Conservation (phyloP, 1,140 invertebrate genomes). For the Nasonia vitripennis region DNA sequence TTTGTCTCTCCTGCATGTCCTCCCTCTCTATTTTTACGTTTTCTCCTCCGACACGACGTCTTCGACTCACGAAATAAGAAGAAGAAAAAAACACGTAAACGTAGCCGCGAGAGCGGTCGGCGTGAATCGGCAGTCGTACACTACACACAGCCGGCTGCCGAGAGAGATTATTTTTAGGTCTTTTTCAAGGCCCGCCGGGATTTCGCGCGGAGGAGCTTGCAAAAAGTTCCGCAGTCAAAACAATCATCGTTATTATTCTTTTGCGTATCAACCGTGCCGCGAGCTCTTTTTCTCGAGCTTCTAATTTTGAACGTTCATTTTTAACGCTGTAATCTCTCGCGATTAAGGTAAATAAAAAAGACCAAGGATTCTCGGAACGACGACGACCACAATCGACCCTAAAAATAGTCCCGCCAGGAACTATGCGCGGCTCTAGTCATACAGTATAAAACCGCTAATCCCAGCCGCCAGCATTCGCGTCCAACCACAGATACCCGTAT, state of each 20-base stretch:
- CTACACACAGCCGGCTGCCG: not conserved
- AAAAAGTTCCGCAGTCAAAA: constrained; percentile 24
- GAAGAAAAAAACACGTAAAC: not conserved
- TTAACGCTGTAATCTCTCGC: not conserved
- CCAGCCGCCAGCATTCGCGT: no score
- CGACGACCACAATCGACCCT: not conserved
- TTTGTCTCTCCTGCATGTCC: not conserved
- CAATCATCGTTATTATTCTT: not conserved
- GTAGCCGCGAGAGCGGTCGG: not conserved
- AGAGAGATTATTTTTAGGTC: constrained; percentile 26
- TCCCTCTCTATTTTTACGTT: not conserved
- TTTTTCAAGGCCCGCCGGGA: not conserved
- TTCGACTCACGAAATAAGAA: not conserved
- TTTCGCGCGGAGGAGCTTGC: not conserved
- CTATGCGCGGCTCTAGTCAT: not conserved
- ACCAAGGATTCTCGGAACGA: not conserved
- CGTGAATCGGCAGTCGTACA: not conserved
- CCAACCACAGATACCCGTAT: not conserved
- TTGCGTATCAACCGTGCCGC: not conserved
- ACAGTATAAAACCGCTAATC: not conserved
- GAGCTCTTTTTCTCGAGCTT: not conserved
- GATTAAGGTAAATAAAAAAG: not conserved
- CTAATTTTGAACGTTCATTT: constrained; percentile 33
- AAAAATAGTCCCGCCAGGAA: not conserved
- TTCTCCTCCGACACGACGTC: not conserved